Conservation (phyloP, 2,113 vertebrate genomes). For the Psettodes erumei region DNA sequence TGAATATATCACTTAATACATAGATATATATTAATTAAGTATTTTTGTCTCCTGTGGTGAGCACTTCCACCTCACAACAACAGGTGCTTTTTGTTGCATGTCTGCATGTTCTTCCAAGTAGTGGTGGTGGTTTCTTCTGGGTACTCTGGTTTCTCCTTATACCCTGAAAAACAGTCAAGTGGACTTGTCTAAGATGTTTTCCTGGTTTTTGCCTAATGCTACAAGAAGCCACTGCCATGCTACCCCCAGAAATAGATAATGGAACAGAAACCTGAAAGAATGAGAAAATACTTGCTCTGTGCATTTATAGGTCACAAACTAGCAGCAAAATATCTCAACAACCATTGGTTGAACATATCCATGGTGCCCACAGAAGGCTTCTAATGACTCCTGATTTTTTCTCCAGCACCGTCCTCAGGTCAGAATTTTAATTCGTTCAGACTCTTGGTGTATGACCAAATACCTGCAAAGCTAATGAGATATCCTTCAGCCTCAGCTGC, state of each 20-base stretch:
- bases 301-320: background rate
- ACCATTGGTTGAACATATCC: background rate
- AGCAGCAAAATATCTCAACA: background rate
- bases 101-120: background rate
- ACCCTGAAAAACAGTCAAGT: background rate
- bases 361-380: background rate
- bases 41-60: background rate
- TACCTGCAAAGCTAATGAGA: background rate
- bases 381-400: background rate
- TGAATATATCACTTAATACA: too few relatives aligned
- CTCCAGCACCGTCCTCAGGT: background rate
- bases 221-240: too few relatives aligned
- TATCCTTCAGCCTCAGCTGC: background rate
- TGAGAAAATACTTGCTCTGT: background rate
- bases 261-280: constrained; percentile 10
- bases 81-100: background rate
- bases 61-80: background rate
- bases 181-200: background rate
- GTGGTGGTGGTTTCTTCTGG: background rate
- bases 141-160: background rate
- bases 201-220: background rate
- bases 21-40: background rate
- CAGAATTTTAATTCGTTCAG: too few relatives aligned
- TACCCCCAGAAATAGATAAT: background rate
- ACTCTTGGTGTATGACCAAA: background rate